Base-by-base conservation (phyloP, 1,140 invertebrate species). In the Cotesia chilonis region DNA sequence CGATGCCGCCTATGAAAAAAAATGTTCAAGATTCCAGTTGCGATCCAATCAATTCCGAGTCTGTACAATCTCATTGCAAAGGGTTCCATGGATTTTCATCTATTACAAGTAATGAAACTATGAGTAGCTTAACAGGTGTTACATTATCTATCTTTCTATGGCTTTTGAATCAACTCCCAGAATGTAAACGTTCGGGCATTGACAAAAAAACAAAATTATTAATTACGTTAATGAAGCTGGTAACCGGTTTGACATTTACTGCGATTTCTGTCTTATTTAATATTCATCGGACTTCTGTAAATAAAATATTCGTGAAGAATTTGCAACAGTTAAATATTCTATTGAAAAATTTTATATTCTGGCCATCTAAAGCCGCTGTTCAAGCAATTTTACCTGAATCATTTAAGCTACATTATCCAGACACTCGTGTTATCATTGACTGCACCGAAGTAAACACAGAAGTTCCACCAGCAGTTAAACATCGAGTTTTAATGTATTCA, bases 361-460 rank as follows among this genome's bases (percentile, higher is more conserved):
- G 74, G 71, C 74, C 66, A 51, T 52, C 35, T n/a, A 73, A 68
- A 73, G 6, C 41, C 12, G 41, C 41, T 52, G 17, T 78, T 14
- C 4, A 61, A 57, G 47, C 37, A 71, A 75, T 55, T 17, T 76
- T 81, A 74, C 81, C 79, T 65, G 38, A 63, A 55, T 37, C 51
- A 35, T 83, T 82, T 69, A 76, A 79, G 70, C n/a, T 36, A 47
- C 66, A 59, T 59, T 81, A 78, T 73, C 75, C 75, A 47, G 60
- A 74, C 57, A 75, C 73, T 38, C 59, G 79, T 57, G 76, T 79
- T 0, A 81, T 83, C 37, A 74, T 82, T 28, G 81, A 82, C 64
- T 79, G 79, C 55, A 77, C 76, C 63, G 78, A 82, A 78, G 71
- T 83, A 28, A 68, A 71, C 66, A 76, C 76, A 14, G 73, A 80